phyloP scores from a whole-genome alignment of 2,797 vertebrate genomes.

The Cryptoprocta ferox region DNA sequence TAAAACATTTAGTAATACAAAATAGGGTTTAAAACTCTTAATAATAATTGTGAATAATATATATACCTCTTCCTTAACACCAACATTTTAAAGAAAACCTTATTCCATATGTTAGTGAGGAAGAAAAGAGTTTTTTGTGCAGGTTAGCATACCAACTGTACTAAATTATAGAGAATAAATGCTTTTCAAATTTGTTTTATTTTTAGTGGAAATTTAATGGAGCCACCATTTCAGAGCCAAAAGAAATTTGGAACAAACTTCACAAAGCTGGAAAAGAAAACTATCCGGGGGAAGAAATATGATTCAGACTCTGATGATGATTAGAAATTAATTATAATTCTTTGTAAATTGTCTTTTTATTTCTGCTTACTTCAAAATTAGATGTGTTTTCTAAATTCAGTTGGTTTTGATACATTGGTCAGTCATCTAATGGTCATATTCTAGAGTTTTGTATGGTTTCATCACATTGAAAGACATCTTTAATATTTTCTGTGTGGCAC shows the following conservation, averaged over 20 bases:
- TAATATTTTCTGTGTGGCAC: constrained; percentile 73
- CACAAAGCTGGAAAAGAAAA: constrained; percentile 97
- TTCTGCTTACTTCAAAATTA: constrained; percentile 85
- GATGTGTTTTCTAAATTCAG: constrained; percentile 84
- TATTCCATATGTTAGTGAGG: neutral
- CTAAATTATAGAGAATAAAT: constrained; percentile 68
- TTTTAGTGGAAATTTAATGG: constrained; percentile 94
- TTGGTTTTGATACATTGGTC: constrained; percentile 83
- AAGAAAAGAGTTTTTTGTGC: constrained; percentile 22
- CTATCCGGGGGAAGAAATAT: constrained; percentile 94
- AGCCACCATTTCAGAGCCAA: constrained; percentile 92
- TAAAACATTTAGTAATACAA: constrained; percentile 1
- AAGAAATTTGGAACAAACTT: constrained; percentile 92
- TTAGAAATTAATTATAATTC: constrained; percentile 83
- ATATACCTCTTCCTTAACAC: neutral
- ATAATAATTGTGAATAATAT: neutral
- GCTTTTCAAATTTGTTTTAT: constrained; percentile 55
- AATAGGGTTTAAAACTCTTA: neutral
- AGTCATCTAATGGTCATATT: constrained; percentile 82
- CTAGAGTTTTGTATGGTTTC: constrained; percentile 84
- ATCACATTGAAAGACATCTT: constrained; percentile 77
- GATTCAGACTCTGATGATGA: constrained; percentile 97
- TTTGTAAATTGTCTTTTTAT: constrained; percentile 84
- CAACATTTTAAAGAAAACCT: constrained; percentile 18
- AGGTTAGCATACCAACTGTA: neutral